Conservation (phyloP, 2,888 invertebrate species). For the Oligia latruncula region DNA sequence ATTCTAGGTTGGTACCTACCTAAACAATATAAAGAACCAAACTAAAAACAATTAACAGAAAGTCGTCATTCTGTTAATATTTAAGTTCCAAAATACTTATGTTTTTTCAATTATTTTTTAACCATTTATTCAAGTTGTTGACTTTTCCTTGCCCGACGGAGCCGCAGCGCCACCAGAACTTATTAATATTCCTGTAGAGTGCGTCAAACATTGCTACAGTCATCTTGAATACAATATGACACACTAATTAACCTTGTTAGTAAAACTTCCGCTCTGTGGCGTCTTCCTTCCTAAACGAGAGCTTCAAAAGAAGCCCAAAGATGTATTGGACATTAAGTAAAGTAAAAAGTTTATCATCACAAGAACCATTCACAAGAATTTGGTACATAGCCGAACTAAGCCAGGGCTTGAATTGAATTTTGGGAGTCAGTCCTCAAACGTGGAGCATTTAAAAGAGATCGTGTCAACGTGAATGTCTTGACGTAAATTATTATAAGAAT, state of each 20-base stretch:
- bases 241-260: conserved; percentile 32
- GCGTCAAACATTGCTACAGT: neutral
- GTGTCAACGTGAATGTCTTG: neutral
- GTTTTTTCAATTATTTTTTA: neutral
- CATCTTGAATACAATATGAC: conserved; percentile 8
- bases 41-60: neutral
- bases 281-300: conserved; percentile 5
- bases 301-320: neutral
- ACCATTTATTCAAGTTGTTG: neutral
- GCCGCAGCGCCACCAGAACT: conserved; percentile 2
- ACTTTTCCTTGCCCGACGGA: conserved; percentile 25
- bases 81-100: conserved; percentile 1
- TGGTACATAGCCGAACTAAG: neutral
- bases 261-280: conserved; percentile 20
- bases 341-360: neutral
- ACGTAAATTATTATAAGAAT: neutral
- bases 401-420: neutral
- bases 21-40: neutral
- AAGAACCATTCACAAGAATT: neutral
- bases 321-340: neutral
- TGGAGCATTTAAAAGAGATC: neutral
- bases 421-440: neutral
- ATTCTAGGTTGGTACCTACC: neutral
- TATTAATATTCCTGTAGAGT: conserved; percentile 31
- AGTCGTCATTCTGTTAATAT: neutral